Conservation (phyloP, 1,140 invertebrate genomes). For the Araneus ventricosus region DNA sequence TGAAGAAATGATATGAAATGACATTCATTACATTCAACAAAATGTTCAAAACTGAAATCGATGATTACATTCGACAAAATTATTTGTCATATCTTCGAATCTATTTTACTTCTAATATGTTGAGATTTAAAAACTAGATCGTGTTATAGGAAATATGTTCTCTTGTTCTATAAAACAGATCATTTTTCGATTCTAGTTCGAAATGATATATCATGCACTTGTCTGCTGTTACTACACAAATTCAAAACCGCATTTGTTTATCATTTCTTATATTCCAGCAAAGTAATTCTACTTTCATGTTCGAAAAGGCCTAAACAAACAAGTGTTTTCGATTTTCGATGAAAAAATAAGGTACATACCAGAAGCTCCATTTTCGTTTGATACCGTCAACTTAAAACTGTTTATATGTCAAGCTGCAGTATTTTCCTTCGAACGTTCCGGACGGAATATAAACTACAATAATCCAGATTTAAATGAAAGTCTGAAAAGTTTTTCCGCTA, state of each 20-base stretch:
- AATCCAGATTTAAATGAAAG: neutral
- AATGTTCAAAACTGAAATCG: too few relatives aligned
- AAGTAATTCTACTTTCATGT: neutral
- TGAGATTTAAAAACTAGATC: too few relatives aligned
- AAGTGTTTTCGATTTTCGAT: neutral
- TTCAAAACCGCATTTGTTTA: slow-evolving; percentile 7
- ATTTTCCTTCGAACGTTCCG: neutral
- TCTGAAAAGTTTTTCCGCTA: neutral
- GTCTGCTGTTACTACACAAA: neutral
- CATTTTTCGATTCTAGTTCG: too few relatives aligned
- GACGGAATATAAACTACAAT: neutral
- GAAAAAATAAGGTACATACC: neutral
- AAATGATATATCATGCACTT: neutral
- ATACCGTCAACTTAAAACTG: neutral
- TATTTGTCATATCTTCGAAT: too few relatives aligned
- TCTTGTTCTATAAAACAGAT: too few relatives aligned
- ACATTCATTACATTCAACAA: too few relatives aligned
- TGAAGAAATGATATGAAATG: too few relatives aligned
- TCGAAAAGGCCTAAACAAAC: neutral
- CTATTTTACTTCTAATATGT: too few relatives aligned
- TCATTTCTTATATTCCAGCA: neutral
- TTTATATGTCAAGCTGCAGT: neutral
- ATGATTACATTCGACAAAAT: too few relatives aligned
- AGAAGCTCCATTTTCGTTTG: neutral
- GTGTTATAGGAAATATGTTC: too few relatives aligned